Percentiles rank a stretch among this genome's conserved stretches.
Conservation (phyloP, 2,888 invertebrate genomes). For the Lumbricus terrestris region DNA sequence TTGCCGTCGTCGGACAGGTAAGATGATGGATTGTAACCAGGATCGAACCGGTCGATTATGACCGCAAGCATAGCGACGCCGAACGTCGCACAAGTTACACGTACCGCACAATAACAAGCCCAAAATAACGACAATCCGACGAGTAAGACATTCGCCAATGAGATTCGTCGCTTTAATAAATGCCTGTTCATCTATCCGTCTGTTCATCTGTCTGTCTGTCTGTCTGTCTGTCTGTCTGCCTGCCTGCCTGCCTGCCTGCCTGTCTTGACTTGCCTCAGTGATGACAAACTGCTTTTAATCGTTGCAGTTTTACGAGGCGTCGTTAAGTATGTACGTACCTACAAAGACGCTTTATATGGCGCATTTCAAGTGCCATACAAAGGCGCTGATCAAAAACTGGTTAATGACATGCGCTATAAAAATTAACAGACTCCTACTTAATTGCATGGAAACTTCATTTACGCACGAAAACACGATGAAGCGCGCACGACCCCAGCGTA, state of each 20-base stretch:
- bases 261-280: not conserved
- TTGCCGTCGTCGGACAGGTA: not conserved
- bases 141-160: not conserved
- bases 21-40: not conserved
- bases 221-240: no score
- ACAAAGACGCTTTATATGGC: no score
- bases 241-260: not conserved
- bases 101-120: not conserved
- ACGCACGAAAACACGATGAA: not conserved
- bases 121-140: not conserved
- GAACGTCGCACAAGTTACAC: not conserved
- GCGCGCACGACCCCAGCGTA: no score
- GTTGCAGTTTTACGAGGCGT: not conserved
- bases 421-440: not conserved
- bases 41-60: not conserved
- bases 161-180: not conserved
- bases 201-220: no score
- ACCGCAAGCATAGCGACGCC: not conserved
- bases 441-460: not conserved
- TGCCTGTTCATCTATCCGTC: not conserved
- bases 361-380: no score
- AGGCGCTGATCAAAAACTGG: not conserved
- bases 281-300: not conserved
- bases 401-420: not conserved
- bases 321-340: no score